Base-by-base conservation (phyloP, 2,888 invertebrate genomes). In the Leucoptera coffeella region DNA sequence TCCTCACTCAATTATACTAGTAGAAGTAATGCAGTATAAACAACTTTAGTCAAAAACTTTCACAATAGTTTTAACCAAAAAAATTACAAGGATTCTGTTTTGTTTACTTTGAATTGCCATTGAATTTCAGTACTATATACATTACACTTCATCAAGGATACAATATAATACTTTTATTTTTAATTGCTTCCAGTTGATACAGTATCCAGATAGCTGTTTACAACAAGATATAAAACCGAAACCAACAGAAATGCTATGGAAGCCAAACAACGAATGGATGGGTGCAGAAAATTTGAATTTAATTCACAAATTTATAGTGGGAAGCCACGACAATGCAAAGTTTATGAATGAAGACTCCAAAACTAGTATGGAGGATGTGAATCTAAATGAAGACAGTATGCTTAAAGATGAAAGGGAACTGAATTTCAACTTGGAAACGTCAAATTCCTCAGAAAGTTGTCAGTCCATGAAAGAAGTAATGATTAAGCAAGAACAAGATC, bases 361-460 rank as follows among this genome's bases (percentile, higher is more conserved):
- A 45, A 60, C 61, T 1, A 64, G 65, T 32, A 52, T 67, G 42
- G 69, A 69, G 20, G 69, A 69, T 43, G 53, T 52, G n/a, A 58
- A 54, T 37, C 47, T 59, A 32, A 67, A 62, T 43, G 67, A 69
- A 34, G 69, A 69, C 34, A 64, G 61, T 35, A 56, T 64, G 50
- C 62, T 56, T 32, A 67, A 65, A 40, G 61, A 67, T 29, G 67
- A 65, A 27, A 56, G 67, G 32, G 67, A 67, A 45, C 50, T 64
- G 13, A 69, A 65, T 38, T 69, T 49, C 38, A 67, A 67, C 38
- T 67, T 69, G 62, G 69, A 69, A 36, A 65, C 64, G 5, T 69
- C 69, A 19, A 69, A 67, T 32, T 69, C 69, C 2, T 69, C 69
- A 2, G 69, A 69, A 34, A 69, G 69, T 33, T 62, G 62, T 40